Base-by-base conservation (phyloP, 2,888 invertebrate genomes). In the Elegia similella region DNA sequence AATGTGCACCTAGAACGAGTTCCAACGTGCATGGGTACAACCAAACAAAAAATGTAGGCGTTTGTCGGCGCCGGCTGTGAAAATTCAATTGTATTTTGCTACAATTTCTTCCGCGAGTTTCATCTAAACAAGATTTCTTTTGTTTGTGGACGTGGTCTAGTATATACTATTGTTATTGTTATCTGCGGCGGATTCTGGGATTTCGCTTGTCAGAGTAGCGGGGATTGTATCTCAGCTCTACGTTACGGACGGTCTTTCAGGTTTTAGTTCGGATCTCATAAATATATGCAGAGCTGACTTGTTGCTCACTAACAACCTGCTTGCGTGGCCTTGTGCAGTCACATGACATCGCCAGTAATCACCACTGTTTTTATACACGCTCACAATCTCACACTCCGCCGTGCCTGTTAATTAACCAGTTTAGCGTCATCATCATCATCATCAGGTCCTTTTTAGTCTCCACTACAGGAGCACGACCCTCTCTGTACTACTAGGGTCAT, bases 351-450 rank as follows among this genome's bases (percentile, higher is more conserved):
- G 2, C 66, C 73, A 74, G 75, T 73, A 76, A 78, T 81, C 81
- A 61, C 78, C 69, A 64, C 81, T 81, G 77, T 82, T 82, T n/a
- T 83, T 80, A 82, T 78, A 83, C 82, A 80, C 23, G 23, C 23
- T 23, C 5, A 23, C 83, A 85, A 87, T 86, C 86, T 87, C 83
- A 86, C 84, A 84, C 81, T 53, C 75, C 66, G 82, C 74, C 75
- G 81, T 72, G 64, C 72, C 76, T 72, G 78, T 82, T 86, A 86
- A 87, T 86, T 87, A 86, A 84, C 82, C 73, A 65, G 78, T 82
- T 83, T 80, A 80, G 80, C 80, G 76, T 83, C n/a, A n/a, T n/a
- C n/a, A n/a, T n/a, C n/a, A n/a, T n/a, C n/a, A n/a, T n/a, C n/a
- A n/a, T n/a, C n/a, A n/a, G n/a, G n/a, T n/a, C n/a, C n/a, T n/a